phyloP scores from a whole-genome alignment of 2,797 vertebrate genomes.

The Spatula clypeata region DNA sequence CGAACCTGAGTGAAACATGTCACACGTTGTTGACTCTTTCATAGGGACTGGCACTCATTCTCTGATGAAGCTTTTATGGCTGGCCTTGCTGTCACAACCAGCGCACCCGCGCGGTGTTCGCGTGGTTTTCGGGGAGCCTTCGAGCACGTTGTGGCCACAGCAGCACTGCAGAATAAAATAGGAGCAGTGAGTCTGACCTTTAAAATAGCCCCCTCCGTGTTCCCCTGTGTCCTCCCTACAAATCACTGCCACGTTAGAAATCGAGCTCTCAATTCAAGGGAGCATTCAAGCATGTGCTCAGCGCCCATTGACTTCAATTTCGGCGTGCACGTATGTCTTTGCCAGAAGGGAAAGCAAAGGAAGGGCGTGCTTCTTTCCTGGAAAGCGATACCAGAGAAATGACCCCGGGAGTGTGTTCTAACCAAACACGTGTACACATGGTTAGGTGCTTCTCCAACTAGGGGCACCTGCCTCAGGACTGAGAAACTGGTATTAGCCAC shows the following conservation, averaged over 20 bases:
- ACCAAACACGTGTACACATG: background rate
- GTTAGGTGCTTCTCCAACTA: background rate
- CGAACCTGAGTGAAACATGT: slow-evolving; percentile 62
- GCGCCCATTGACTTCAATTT: slow-evolving; percentile 26
- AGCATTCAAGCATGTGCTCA: slow-evolving; percentile 47
- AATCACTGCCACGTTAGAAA: slow-evolving; percentile 46
- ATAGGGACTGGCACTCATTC: slow-evolving; percentile 51
- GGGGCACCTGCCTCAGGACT: background rate
- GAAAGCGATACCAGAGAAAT: slow-evolving; percentile 13
- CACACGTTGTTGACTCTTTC: slow-evolving; percentile 49
- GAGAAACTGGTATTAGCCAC: background rate
- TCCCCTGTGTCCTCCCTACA: background rate
- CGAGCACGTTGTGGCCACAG: background rate
- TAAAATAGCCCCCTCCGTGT: background rate
- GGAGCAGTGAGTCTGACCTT: background rate
- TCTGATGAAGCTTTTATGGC: background rate
- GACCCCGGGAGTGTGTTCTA: slow-evolving; percentile 16
- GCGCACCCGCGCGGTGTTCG: background rate
- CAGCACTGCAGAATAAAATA: background rate
- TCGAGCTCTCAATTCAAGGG: slow-evolving; percentile 18
- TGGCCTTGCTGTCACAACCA: slow-evolving; percentile 27
- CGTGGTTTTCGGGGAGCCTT: background rate
- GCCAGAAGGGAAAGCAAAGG: slow-evolving; percentile 26
- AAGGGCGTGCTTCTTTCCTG: slow-evolving; percentile 8
- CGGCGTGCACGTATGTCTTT: background rate